Percentiles rank a stretch among this genome's conserved stretches.
phyloP scores from a whole-genome alignment of 1,140 invertebrate genomes.

The Lerema accius region DNA sequence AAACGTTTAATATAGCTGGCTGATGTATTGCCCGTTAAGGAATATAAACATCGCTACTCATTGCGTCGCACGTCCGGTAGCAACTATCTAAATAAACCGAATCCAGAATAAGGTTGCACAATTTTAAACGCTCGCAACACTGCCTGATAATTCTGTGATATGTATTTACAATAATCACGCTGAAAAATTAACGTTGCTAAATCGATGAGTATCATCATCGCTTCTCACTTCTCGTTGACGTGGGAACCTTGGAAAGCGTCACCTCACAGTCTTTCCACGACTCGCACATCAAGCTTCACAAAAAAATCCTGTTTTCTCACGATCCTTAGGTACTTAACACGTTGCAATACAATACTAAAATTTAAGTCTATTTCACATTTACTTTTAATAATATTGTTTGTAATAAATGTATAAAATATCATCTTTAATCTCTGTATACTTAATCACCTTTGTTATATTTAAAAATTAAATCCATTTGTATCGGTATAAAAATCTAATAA shows the following conservation, averaged over 20 bases:
- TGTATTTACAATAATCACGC: constrained; percentile 71
- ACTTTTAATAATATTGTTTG: constrained; percentile 81
- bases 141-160: constrained; percentile 66
- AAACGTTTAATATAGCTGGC: not conserved
- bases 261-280: constrained; percentile 45
- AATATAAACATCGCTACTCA: constrained; percentile 4
- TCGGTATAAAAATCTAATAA: constrained; percentile 82
- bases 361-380: constrained; percentile 80
- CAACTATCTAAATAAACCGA: constrained; percentile 9
- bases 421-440: constrained; percentile 82
- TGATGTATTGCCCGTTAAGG: too few species aligned
- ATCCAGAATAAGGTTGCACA: constrained; percentile 37
- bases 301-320: constrained; percentile 51
- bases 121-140: constrained; percentile 50
- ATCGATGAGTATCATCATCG: constrained; percentile 42
- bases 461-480: constrained; percentile 83
- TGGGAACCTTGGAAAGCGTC: constrained; percentile 37
- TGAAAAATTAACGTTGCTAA: constrained; percentile 51
- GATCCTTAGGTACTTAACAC: constrained; percentile 65
- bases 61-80: not conserved
- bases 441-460: constrained; percentile 82
- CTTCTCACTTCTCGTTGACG: constrained; percentile 37
- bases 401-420: constrained; percentile 83
- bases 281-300: constrained; percentile 46
- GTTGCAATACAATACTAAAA: constrained; percentile 69